Evolutionary conservation across 2,888 invertebrate species (phyloP), one percentile per base, ranked within the genome.

Genomic region (Hirtodrosophila trivittata): DNA sequence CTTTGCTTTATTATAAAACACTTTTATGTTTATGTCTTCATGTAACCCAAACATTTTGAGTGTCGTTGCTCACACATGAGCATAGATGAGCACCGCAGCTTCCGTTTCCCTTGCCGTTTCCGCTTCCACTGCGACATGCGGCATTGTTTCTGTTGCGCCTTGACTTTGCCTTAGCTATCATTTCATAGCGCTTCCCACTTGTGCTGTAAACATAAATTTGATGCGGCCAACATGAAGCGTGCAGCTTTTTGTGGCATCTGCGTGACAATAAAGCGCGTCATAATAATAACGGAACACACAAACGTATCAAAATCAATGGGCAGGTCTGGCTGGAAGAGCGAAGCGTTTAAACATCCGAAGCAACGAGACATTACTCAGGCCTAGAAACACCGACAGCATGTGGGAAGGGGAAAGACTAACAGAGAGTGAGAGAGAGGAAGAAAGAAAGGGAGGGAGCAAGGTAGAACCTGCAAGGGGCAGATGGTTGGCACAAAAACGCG

Each of bases 1-100:
- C 81, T 83, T 85, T 82, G 81, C 86, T 85, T 87, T 85, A 86
- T 87, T 86, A 84, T 86, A 86, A 81, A 86, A 78, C 87, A 87
- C 84, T 84, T 84, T 84, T 84, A 87, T 82, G 75, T 82, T 78
- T 77, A 78, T 84, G 83, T 84, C 83, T 84, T 84, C 77, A 84
- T 84, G 86, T 86, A 75, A 86, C 70, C 69, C 66, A 86, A 80
- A 72, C 86, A 83, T 86, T 83, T 71, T 66, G 77, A 77, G 76
- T 63, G 73, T 73, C 56, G 50, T 21, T 47, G 57, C 63, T 47
- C 49, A 54, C 35, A 58, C 30, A 46, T 13, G 38, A 18, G 30
- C 45, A 10, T 16, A 3, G 16, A 35, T 45, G 51, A 21, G 14
- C 13, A 10, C 38, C 35, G 13, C 73, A 72, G 68, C 57, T 60